Percentiles rank a stretch among this genome's conserved stretches.
phyloP scores from a whole-genome alignment of 2,888 invertebrate species.

The Trichogramma dendrolimi region DNA sequence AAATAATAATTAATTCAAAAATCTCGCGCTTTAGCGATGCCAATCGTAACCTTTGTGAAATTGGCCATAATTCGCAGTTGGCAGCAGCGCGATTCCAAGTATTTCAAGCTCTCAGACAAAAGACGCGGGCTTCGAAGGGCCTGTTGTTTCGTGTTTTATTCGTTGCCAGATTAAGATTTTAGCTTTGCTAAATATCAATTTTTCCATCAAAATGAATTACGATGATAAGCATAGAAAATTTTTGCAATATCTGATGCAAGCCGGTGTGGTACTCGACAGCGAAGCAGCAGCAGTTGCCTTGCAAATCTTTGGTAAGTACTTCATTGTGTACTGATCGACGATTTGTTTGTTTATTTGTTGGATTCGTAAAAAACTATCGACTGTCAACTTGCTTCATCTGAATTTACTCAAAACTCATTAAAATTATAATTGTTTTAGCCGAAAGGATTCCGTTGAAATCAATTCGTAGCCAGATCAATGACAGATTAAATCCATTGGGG shows the following conservation, averaged over 20 bases:
- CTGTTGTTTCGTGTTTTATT: too few relatives aligned
- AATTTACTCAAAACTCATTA: background rate
- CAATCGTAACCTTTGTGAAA: too few relatives aligned
- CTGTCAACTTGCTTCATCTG: too few relatives aligned
- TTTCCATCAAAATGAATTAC: constrained; percentile 25
- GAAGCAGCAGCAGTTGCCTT: constrained; percentile 28
- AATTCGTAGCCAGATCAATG: constrained; percentile 38
- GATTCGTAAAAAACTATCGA: background rate
- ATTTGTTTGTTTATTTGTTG: background rate
- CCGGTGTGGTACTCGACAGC: constrained; percentile 34
- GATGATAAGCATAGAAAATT: constrained; percentile 36
- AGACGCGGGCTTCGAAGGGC: too few relatives aligned
- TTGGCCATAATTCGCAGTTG: too few relatives aligned
- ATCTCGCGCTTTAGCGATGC: too few relatives aligned
- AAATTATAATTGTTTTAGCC: constrained; percentile 29
- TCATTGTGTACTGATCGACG: background rate
- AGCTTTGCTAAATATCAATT: background rate
- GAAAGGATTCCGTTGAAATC: constrained; percentile 21
- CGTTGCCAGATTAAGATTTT: too few relatives aligned
- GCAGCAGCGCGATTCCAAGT: too few relatives aligned
- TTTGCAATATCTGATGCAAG: constrained; percentile 40
- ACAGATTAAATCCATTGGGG: constrained; percentile 35
- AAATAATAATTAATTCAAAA: too few relatives aligned
- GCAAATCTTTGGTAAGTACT: constrained; percentile 36
- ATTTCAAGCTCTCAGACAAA: too few relatives aligned